Evolutionary conservation across 2,113 vertebrate species (phyloP), one percentile per base, ranked within the genome.

Genomic region (Physeter macrocephalus): DNA sequence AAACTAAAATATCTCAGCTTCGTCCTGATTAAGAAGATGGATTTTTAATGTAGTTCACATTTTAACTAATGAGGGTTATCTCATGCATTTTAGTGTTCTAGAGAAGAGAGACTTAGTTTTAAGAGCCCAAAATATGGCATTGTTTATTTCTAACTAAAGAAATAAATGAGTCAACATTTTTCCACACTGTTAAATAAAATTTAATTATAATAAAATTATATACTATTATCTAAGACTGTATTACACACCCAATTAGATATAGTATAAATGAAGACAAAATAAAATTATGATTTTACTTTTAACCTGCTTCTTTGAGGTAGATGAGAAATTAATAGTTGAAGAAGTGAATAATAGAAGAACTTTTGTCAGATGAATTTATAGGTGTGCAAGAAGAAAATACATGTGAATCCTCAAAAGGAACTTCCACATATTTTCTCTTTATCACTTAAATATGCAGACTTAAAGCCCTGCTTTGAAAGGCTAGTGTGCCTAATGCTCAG

Each of bases 91-190:
- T 88, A 91, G 4, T 46, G 11, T 83, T 8, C 9, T 69, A 78
- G 80, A 94, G 61, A 71, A 36, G 41, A 86, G 21, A 86, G 8
- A 12, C 29, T 86, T 67, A 14, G 3, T 54, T 85, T 95, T 81
- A 90, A 74, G 14, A 61, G 2, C 12, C 25, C 9, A 8, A 72
- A 41, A 11, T 49, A 59, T 8, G 3, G 10, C 21, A 61, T 66
- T 80, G 66, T 49, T 93, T 95, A 52, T 83, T 77, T 94, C 57
- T 84, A n/a, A 78, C 39, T 61, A 84, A 85, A 89, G 18, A 84
- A 66, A 57, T 5, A n/a, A 2, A 34, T 62, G 6, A 20, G 8
- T 29, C 5, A 23, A 74, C 13, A 62, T 86, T 96, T 87, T 12
- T 3, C 25, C 10, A 6, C 52, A 59, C 2, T 41, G 9, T 87